A percentile compares a stretch with the other conserved stretches of the same genome.
Conservation (phyloP, 2,797 vertebrate genomes). For the Heteromormyrus szaboi region DNA sequence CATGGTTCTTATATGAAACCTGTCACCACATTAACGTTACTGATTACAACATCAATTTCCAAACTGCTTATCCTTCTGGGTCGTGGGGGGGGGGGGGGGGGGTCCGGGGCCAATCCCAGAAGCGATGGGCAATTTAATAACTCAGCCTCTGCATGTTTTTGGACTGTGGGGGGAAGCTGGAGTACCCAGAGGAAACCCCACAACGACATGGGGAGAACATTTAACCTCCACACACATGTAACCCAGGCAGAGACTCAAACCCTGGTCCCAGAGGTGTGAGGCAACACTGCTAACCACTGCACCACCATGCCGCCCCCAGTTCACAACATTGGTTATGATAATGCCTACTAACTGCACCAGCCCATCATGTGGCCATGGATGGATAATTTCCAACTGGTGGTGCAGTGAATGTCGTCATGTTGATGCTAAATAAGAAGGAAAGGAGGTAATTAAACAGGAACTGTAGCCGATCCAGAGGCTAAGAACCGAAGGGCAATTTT, state of each 20-base stretch:
- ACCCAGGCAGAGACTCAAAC: neutral
- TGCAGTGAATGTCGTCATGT: neutral
- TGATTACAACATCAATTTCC: neutral
- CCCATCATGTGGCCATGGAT: neutral
- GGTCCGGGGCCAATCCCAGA: neutral
- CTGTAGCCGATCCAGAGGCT: neutral
- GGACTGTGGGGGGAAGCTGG: neutral
- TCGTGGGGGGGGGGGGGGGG: neutral
- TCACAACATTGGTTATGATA: neutral
- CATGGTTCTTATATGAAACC: conserved; percentile 80
- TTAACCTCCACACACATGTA: neutral
- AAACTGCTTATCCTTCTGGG: neutral
- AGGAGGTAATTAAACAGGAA: neutral
- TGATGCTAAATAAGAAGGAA: neutral
- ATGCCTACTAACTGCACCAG: neutral
- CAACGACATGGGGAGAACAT: neutral
- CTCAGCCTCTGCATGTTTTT: neutral
- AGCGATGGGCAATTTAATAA: neutral
- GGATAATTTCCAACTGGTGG: neutral
- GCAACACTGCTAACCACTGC: neutral
- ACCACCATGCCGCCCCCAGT: no score
- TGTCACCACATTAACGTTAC: conserved; percentile 32
- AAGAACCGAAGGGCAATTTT: neutral
- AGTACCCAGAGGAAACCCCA: neutral
- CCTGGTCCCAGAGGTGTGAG: neutral